Evolutionary conservation across 2,113 vertebrate species (phyloP), one percentile per base, ranked within the genome.

Genomic region (human (Homo sapiens)): DNA sequence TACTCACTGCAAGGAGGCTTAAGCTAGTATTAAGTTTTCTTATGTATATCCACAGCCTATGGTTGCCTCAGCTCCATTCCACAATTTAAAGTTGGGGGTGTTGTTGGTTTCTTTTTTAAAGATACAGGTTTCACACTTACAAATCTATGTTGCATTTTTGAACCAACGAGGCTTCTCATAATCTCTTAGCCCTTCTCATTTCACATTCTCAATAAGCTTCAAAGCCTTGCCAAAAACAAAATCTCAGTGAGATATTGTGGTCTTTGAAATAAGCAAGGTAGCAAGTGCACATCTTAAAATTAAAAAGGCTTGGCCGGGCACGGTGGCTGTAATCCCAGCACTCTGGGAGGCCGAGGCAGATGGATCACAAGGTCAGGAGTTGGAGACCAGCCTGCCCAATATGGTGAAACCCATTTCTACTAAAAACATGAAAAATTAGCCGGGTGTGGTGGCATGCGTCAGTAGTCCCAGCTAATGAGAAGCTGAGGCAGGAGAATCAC

Each of bases 201-300:
- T 64, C 50, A 93, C 22, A 94, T 50, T 83, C 57, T 72, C 13
- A 81, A 90, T 27, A 83, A 88, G 76, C 50, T 76, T 95, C 61
- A 80, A 61, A 66, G 45, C 72, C 79, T 59, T 79, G 12, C 8
- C 64, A 97, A 50, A 72, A 95, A 50, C 38, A 82, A 96, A 95
- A 90, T 17, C 76, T 95, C 27, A 88, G 35, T 64, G 55, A 93
- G 22, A 87, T 40, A 93, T 0, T 35, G n/a, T 23, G 25, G 59
- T 59, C 61, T 93, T 64, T 68, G 70, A 90, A 81, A 96, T 70
- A 4, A 92, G 25, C 35, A 22, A 79, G 25, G 8, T 27, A 48
- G 17, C 52, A 18, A 48, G 6, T 8, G 1, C 6, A 80, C 48
- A 91, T 83, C 23, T 80, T 64, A 84, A 95, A 90, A 94, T 52